Base-by-base conservation (phyloP, 1,140 invertebrate genomes). In the Batillaria attramentaria region DNA sequence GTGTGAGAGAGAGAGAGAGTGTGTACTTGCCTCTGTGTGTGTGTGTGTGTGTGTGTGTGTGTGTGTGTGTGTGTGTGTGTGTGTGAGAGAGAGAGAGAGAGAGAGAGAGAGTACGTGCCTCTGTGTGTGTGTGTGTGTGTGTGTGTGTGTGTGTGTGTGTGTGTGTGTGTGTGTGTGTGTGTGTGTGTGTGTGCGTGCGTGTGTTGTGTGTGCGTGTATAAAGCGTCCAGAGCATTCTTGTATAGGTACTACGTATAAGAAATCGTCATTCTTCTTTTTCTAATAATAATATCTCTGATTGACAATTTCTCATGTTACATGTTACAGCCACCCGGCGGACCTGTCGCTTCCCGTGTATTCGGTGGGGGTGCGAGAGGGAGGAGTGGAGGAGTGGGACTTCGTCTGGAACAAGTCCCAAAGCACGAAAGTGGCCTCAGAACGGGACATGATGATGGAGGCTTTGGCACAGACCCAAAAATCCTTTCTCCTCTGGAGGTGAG, bases 401-500 rank as follows among this genome's bases (percentile, higher is more conserved):
- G 84, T 87, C 0, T 89, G 87, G 87, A 84, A 84, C 35, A 83
- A 80, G 68, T 83, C 84, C 6, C 77, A 79, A 46, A 46, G 79
- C 33, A 85, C 86, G 0, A 84, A 84, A 13, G 87, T 87, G n/a
- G 85, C 86, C 2, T 79, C 82, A 0, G 87, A 89, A 68, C 73
- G 83, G 20, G 82, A 86, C 33, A 89, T 87, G 83, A 68, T 89
- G 70, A 81, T 89, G 80, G 85, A 87, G 41, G 84, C 86, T 4
- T 50, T 89, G 28, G 86, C 84, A 1, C 84, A 89, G 35, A 85
- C 87, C 13, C 86, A 87, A 43, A 87, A 87, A 78, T 85, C 86
- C 20, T 87, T 84, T 82, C 65, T 89, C 20, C 79, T 89, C 0
- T 87, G 87, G 86, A 83, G 87, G 87, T 88, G 74, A 42, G n/a